These are phyloP conservation scores for Scomber japonicus DNA, from an alignment of 2,113 vertebrate species.

Conservation along the genomic window DNA sequence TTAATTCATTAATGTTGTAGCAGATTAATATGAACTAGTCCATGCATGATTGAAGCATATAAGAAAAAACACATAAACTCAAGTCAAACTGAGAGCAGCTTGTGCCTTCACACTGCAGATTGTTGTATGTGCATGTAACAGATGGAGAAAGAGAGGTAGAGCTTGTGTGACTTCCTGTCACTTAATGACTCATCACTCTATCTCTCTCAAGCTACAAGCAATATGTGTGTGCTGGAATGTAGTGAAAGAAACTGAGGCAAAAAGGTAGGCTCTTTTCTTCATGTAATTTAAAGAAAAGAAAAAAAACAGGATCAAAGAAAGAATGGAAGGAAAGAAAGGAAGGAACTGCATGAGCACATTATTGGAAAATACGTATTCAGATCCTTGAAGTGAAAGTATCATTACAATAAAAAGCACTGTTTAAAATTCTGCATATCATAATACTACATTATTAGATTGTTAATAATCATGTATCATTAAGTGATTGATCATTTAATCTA, in stretches of 20 bases:
- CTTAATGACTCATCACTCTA: constrained; percentile 37
- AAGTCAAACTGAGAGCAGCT: constrained; percentile 27
- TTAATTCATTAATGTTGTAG: too few species aligned
- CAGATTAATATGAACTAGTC: not conserved
- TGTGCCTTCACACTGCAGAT: constrained; percentile 7
- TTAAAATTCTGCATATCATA: too few species aligned
- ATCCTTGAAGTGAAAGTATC: too few species aligned
- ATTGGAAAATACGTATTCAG: not conserved
- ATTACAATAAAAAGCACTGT: too few species aligned
- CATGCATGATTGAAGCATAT: not conserved
- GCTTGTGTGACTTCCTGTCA: constrained; percentile 53
- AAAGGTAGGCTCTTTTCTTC: not conserved
- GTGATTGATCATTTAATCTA: too few species aligned
- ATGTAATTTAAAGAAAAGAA: not conserved
- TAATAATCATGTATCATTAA: too few species aligned
- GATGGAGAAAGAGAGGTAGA: constrained; percentile 29
- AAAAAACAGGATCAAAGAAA: not conserved
- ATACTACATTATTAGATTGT: too few species aligned
- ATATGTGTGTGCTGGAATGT: not conserved
- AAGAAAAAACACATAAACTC: not conserved
- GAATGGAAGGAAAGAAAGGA: constrained; percentile 2
- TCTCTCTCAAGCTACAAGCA: not conserved
- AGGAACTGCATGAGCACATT: not conserved
- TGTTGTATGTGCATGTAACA: constrained; percentile 18
- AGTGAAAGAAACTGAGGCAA: not conserved